A percentile compares a stretch with the other conserved stretches of the same genome.
phyloP scores from a whole-genome alignment of 23 tunicate genomes.

The Botrylloides violaceus region DNA sequence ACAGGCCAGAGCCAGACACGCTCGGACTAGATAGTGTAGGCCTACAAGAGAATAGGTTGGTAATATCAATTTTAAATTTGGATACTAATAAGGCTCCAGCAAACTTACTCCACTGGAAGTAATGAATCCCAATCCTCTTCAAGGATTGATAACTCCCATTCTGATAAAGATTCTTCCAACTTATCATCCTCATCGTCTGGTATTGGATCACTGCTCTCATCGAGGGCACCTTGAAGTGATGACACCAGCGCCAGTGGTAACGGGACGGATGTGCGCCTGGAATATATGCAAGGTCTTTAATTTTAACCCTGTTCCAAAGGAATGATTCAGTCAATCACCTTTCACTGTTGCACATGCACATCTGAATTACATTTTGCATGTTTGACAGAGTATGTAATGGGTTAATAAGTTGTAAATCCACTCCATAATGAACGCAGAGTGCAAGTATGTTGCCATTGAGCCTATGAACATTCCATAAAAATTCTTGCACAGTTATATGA shows the following conservation, averaged over 20 bases:
- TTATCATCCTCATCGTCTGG: slow-evolving; percentile 20
- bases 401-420: slow-evolving; percentile 29
- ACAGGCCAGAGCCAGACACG: slow-evolving; percentile 8
- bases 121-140: slow-evolving; percentile 22
- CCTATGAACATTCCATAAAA: slow-evolving; percentile 15
- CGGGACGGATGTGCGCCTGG: neutral
- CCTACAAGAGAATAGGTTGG: no score
- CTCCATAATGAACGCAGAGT: slow-evolving; percentile 13
- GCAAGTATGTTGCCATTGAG: slow-evolving; percentile 16
- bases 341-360: slow-evolving; percentile 25
- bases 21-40: no score
- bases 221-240: slow-evolving; percentile 15
- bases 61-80: no score
- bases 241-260: slow-evolving; percentile 6
- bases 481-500: slow-evolving; percentile 1
- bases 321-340: slow-evolving; percentile 25
- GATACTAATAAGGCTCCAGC: no score
- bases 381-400: slow-evolving; percentile 70
- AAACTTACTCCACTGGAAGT: slow-evolving; percentile 8
- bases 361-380: slow-evolving; percentile 40
- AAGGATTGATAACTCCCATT: slow-evolving; percentile 14
- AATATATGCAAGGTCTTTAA: neutral
- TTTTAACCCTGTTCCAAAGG: no score
- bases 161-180: slow-evolving; percentile 12
- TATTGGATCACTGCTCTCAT: slow-evolving; percentile 21